These are phyloP conservation scores for Zaprionus vittiger DNA, from an alignment of 1,140 invertebrate genomes.

Conservation along the genomic window DNA sequence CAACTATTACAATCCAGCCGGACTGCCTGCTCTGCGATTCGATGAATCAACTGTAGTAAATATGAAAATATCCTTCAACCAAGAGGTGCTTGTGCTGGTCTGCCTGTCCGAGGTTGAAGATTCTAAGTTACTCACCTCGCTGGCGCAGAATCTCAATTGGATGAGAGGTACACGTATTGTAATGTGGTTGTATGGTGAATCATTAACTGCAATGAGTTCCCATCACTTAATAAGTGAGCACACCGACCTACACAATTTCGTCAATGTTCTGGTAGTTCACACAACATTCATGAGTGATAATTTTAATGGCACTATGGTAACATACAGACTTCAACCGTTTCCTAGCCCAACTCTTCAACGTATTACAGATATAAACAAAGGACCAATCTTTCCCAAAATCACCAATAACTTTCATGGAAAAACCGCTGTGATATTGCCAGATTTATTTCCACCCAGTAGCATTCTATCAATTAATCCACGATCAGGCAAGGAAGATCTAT, in stretches of 20 bases:
- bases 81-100: background rate
- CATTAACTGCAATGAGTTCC: background rate
- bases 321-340: conserved; percentile 19
- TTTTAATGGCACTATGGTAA: background rate
- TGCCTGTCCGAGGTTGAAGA: background rate
- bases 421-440: conserved; percentile 2
- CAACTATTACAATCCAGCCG: background rate
- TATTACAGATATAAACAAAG: background rate
- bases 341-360: background rate
- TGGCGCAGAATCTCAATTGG: conserved; percentile 2
- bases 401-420: conserved; percentile 11
- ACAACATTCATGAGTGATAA: background rate
- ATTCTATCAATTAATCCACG: background rate
- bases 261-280: conserved; percentile 12
- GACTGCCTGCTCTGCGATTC: background rate
- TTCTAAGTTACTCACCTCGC: background rate
- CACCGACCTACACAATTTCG: background rate
- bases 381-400: background rate
- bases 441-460: background rate
- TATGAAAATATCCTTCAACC: background rate
- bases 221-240: background rate
- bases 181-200: background rate
- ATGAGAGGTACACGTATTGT: conserved; percentile 5
- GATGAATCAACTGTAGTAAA: background rate
- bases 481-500: background rate